Conservation (phyloP, 2,113 vertebrate genomes). For the Oriolus oriolus region DNA sequence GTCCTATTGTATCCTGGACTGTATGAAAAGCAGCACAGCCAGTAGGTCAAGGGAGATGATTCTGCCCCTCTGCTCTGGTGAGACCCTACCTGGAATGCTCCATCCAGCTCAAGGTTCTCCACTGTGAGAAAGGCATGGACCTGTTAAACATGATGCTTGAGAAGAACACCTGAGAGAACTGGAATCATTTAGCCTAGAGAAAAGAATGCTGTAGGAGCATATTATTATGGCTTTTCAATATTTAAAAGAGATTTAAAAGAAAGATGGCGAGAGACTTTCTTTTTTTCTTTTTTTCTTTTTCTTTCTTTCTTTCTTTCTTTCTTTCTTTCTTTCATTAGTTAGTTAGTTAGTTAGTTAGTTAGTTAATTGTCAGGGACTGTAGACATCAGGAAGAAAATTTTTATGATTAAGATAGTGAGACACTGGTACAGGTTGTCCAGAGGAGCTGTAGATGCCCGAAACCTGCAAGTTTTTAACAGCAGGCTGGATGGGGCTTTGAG, state of each 20-base stretch:
- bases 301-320: no score
- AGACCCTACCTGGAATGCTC: background rate
- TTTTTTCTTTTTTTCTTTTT: background rate
- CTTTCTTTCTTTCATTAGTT: no score
- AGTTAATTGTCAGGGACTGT: background rate
- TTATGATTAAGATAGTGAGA: background rate
- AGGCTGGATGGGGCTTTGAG: background rate
- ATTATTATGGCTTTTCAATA: background rate
- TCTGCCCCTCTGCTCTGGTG: background rate
- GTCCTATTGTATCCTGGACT: fast-evolving
- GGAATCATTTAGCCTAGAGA: background rate
- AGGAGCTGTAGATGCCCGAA: background rate
- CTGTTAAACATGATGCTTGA: background rate
- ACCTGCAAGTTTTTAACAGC: background rate
- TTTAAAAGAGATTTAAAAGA: background rate
- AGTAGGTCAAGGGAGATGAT: background rate
- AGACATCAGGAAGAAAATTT: background rate
- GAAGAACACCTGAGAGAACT: background rate
- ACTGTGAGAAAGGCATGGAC: background rate
- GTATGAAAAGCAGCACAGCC: fast-evolving
- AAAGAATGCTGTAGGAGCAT: background rate
- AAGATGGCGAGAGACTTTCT: background rate
- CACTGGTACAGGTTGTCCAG: background rate
- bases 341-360: no score
- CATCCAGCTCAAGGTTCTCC: background rate